Evolutionary conservation across 2,797 vertebrate species (phyloP).

Genomic region (Manis crassicaudata): DNA sequence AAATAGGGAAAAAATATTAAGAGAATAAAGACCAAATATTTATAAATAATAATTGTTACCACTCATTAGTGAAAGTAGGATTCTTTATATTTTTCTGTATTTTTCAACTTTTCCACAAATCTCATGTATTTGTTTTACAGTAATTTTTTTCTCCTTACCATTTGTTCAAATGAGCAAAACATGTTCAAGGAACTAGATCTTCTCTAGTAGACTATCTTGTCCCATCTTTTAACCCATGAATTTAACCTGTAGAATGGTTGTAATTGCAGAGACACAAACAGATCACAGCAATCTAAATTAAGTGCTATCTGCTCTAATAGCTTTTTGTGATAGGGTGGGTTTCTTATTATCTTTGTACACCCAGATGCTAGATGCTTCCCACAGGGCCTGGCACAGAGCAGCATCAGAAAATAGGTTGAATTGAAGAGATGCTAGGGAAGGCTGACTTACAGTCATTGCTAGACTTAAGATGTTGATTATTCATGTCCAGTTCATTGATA

Average conservation of each 20-base stretch:
- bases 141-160: not conserved
- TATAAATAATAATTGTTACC: constrained; percentile 13
- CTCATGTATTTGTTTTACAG: constrained; percentile 36
- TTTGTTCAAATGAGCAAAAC: constrained; percentile 66
- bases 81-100: constrained; percentile 16
- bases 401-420: constrained; percentile 45
- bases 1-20: constrained; percentile 5
- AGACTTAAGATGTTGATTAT: not conserved
- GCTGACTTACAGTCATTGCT: not conserved
- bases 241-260: constrained; percentile 65
- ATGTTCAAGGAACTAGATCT: not conserved
- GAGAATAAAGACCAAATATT: constrained; percentile 57
- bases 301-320: constrained; percentile 65
- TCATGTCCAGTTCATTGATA: constrained; percentile 36
- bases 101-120: constrained; percentile 51
- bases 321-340: constrained; percentile 66
- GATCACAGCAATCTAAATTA: constrained; percentile 74
- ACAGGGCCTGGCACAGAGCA: constrained; percentile 17
- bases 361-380: constrained; percentile 51
- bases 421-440: not conserved
- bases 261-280: constrained; percentile 74
- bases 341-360: constrained; percentile 71
- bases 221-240: constrained; percentile 63
- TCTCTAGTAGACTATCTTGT: constrained; percentile 53
- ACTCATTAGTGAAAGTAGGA: constrained; percentile 38